Evolutionary conservation across 1,140 invertebrate species (phyloP), one percentile per base, ranked within the genome.

Genomic region (Linepithema humile): DNA sequence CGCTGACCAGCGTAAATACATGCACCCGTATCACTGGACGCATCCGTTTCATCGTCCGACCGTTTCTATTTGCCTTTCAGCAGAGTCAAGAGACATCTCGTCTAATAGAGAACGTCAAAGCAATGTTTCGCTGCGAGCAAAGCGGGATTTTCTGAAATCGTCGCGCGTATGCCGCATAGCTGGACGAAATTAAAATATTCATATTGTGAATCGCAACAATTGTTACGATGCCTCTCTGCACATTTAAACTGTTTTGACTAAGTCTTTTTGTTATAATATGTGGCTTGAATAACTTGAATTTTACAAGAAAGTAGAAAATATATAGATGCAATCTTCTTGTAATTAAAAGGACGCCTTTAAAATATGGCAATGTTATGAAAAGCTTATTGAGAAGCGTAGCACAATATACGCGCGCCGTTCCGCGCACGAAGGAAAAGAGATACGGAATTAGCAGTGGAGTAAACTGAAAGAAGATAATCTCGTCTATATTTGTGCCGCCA

Each of bases 51-150:
- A 64, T 50, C 69, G 29, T 64, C 26, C 48, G 20, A 77, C 84
- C 43, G 77, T 69, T 64, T 85, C 57, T 86, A 75, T 89, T 89
- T 89, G 57, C 84, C 48, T 38, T 89, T 86, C 20, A 65, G 57
- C 80, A 48, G n/a, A 88, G 59, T 74, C 77, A 74, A 64, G 83
- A 83, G 69, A 88, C 78, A 83, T 86, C 65, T 43, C 86, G 50
- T 70, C 26, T 69, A 48, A 80, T 40, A 20, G 40, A 23, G 38
- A 15, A 80, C 12, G 23, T 80, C 75, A 80, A 57, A 70, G 75
- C 35, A 23, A 43, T 26, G 4, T 35, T 23, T 53, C n/a, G 64
- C 23, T 20, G 48, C 45, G 12, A 69, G 75, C 35, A 7, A 69
- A 55, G 17, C 23, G 35, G 2, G 10, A 53, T 15, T 53, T 78